Conservation (phyloP, 2,888 invertebrate species). For the Cantharis rustica region DNA sequence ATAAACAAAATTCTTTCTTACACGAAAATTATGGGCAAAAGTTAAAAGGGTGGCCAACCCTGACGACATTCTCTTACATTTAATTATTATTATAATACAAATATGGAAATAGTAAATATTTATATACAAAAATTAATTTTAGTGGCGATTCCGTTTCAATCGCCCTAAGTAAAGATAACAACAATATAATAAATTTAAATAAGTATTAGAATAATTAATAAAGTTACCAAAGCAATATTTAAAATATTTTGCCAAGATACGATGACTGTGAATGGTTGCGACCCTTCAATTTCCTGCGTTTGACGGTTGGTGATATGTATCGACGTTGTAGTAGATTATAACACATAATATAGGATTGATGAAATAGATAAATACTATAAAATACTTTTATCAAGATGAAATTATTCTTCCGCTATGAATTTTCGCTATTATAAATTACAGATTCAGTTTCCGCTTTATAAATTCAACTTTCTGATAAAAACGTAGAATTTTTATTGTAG, state of each 20-base stretch:
- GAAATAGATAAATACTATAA: not conserved
- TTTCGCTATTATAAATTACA: not conserved
- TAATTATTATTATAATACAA: no score
- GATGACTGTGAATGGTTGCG: not conserved
- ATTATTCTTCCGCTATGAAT: not conserved
- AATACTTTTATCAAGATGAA: not conserved
- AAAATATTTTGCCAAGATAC: not conserved
- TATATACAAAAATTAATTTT: no score
- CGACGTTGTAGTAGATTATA: not conserved
- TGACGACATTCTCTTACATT: no score
- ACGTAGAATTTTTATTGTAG: not conserved
- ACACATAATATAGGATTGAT: not conserved
- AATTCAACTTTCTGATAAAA: not conserved
- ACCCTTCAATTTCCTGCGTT: not conserved
- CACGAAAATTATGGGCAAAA: no score
- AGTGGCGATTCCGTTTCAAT: no score
- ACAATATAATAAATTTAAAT: not conserved
- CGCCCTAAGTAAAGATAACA: not conserved
- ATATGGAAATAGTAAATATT: no score
- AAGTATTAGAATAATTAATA: not conserved
- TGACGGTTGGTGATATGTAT: not conserved
- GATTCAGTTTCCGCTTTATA: not conserved
- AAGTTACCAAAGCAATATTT: not conserved
- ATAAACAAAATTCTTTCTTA: no score
- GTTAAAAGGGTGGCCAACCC: no score